Conservation (phyloP, 2,797 vertebrate species). For the Pterois miles region DNA sequence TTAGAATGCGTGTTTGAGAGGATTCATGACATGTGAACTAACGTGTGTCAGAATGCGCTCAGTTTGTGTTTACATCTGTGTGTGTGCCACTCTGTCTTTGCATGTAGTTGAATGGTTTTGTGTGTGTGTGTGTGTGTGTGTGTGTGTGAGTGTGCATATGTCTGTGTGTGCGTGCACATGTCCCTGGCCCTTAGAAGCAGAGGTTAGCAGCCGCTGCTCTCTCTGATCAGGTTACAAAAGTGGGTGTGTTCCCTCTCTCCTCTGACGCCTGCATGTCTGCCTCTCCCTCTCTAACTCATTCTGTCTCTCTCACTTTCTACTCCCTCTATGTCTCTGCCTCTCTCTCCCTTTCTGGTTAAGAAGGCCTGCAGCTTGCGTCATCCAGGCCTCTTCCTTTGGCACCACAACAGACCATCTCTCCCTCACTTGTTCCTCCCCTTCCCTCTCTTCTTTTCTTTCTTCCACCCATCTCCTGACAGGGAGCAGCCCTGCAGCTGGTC, state of each 20-base stretch:
- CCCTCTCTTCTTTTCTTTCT: slow-evolving; percentile 36
- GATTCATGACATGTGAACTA: not conserved
- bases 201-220: slow-evolving; percentile 77
- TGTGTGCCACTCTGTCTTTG: slow-evolving; percentile 6
- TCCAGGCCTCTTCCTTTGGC: slow-evolving; percentile 70
- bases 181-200: slow-evolving; percentile 67
- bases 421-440: slow-evolving; percentile 33
- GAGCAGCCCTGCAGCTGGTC: slow-evolving; percentile 76
- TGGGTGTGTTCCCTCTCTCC: slow-evolving; percentile 83
- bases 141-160: not conserved
- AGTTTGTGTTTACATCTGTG: slow-evolving; percentile 2
- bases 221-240: slow-evolving; percentile 85
- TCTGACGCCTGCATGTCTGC: slow-evolving; percentile 85
- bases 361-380: slow-evolving; percentile 71
- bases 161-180: slow-evolving; percentile 22
- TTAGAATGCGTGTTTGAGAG: not conserved
- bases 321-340: slow-evolving; percentile 52
- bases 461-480: slow-evolving; percentile 56
- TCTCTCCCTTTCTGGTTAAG: slow-evolving; percentile 58
- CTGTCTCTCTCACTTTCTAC: slow-evolving; percentile 62
- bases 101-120: not conserved
- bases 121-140: not conserved
- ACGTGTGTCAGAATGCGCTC: not conserved
- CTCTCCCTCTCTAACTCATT: slow-evolving; percentile 70
- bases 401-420: slow-evolving; percentile 63